These are phyloP conservation scores for Neofelis nebulosa DNA, from an alignment of 2,113 vertebrate genomes.

Conservation along the genomic window DNA sequence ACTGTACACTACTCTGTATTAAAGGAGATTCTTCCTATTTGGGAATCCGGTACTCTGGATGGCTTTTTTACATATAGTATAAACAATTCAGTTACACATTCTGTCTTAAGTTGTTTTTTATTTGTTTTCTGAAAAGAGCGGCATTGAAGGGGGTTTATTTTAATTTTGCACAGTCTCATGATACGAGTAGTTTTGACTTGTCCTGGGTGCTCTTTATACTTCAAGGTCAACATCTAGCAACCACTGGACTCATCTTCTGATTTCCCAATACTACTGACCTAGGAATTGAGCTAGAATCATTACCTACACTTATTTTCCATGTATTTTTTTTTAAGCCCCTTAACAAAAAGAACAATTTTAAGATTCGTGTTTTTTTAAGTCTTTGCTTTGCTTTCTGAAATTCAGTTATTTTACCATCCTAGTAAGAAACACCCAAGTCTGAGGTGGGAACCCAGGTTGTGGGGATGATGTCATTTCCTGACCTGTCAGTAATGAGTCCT, in stretches of 20 bases:
- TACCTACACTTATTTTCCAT: background rate
- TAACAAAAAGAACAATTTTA: background rate
- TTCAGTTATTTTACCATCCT: background rate
- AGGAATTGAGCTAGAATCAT: background rate
- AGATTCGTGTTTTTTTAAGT: background rate
- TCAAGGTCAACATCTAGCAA: background rate
- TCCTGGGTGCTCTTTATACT: background rate
- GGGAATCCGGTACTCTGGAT: background rate
- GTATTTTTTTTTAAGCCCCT: background rate
- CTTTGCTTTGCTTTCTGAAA: conserved; percentile 31
- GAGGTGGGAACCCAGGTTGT: background rate
- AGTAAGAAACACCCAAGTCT: background rate
- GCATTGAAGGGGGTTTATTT: conserved; percentile 10
- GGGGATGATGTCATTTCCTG: conserved; percentile 30
- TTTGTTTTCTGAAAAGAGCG: conserved; percentile 29
- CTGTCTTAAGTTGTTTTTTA: background rate
- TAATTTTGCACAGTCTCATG: background rate
- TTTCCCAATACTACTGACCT: background rate
- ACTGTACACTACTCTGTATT: background rate
- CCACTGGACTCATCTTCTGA: background rate
- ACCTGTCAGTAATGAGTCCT: background rate
- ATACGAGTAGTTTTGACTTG: conserved; percentile 41
- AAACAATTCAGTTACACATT: background rate
- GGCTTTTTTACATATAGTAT: background rate
- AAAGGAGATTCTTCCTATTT: background rate